Conservation (phyloP, 2,113 vertebrate species). For the Origma solitaria region DNA sequence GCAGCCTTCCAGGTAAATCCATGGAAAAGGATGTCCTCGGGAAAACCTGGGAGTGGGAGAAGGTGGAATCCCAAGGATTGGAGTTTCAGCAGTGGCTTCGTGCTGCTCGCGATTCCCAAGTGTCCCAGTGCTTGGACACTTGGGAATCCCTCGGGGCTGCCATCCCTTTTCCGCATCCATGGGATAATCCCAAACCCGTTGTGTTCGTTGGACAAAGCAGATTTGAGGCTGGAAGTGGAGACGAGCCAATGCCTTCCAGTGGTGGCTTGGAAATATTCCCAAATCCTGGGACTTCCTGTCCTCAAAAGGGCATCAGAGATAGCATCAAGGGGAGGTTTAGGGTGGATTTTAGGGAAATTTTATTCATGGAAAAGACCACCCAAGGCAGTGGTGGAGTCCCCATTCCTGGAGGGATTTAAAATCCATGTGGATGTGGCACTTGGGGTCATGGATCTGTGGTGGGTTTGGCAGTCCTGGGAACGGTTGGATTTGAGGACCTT, state of each 20-base stretch:
- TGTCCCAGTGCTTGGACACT: neutral
- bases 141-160: fast-evolving
- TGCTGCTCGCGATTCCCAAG: neutral
- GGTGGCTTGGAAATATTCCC: neutral
- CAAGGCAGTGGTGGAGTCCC: neutral
- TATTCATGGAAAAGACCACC: neutral
- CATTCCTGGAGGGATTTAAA: neutral
- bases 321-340: too few relatives aligned
- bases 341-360: neutral
- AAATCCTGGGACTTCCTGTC: neutral
- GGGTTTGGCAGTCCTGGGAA: neutral
- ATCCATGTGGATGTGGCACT: neutral
- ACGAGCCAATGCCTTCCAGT: neutral
- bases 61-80: neutral
- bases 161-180: fast-evolving
- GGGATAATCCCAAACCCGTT: fast-evolving
- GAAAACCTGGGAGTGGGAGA: neutral
- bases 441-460: neutral
- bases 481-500: neutral
- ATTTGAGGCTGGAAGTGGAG: neutral
- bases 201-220: neutral
- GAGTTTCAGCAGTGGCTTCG: neutral
- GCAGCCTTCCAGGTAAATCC: slow-evolving; percentile 55
- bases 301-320: neutral
- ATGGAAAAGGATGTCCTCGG: neutral